phyloP scores from a whole-genome alignment of 2,888 invertebrate genomes.

The Mesochorus sp. region DNA sequence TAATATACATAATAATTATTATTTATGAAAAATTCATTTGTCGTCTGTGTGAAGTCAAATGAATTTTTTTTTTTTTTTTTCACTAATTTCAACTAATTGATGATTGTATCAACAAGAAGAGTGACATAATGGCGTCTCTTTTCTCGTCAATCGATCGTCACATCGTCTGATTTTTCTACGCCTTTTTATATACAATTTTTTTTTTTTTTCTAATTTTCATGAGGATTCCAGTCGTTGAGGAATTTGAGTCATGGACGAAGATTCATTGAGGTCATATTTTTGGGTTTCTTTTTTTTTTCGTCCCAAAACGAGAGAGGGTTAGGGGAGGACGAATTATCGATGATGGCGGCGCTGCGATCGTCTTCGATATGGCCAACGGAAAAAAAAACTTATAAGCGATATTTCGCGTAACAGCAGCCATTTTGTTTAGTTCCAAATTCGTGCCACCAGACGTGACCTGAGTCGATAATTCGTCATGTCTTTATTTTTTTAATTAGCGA shows the following conservation, averaged over 20 bases:
- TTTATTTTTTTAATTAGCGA: too few relatives aligned
- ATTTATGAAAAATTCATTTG: slow-evolving; percentile 34
- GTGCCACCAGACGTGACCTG: not conserved
- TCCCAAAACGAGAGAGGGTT: not conserved
- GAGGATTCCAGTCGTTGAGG: slow-evolving; percentile 38
- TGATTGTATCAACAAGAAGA: slow-evolving; percentile 37
- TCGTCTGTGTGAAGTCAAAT: slow-evolving; percentile 24
- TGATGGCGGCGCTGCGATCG: slow-evolving; percentile 1
- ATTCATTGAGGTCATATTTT: not conserved
- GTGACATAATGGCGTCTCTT: slow-evolving; percentile 16
- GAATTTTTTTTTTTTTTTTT: slow-evolving; percentile 42
- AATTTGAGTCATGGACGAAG: slow-evolving; percentile 8
- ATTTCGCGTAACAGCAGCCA: not conserved
- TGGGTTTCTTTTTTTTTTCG: slow-evolving; percentile 3
- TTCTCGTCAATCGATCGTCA: slow-evolving; percentile 38
- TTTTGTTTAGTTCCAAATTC: not conserved
- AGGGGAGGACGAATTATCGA: slow-evolving; percentile 11
- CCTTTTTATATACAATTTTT: slow-evolving; percentile 23
- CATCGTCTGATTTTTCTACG: slow-evolving; percentile 36
- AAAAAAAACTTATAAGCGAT: not conserved
- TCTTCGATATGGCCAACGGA: not conserved
- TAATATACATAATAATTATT: not conserved
- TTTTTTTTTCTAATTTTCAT: slow-evolving; percentile 10
- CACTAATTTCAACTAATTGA: not conserved
- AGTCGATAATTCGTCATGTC: not conserved